Percentiles rank a stretch among this genome's conserved stretches.
Evolutionary conservation across 1,140 invertebrate genomes (phyloP).

Genomic region (Drosophila pachea): DNA sequence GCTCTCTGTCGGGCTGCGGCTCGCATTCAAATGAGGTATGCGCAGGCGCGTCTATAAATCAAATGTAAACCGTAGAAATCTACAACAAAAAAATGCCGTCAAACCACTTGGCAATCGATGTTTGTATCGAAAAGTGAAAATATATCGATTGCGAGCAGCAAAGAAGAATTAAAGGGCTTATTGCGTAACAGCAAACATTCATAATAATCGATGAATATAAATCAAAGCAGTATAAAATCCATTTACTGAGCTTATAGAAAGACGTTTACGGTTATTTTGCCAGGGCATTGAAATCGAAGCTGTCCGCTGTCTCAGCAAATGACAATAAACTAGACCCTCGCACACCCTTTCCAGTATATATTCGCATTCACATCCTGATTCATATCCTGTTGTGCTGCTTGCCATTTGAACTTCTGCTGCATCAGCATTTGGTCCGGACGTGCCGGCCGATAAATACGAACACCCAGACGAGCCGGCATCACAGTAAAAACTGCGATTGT

Average conservation of each 20-base stretch:
- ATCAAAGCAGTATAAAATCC: too few relatives aligned
- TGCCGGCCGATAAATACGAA: constrained; percentile 13
- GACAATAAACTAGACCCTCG: not conserved
- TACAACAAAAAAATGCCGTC: constrained; percentile 54
- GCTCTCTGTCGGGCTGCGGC: not conserved
- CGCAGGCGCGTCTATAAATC: constrained; percentile 36
- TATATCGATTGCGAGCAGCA: not conserved
- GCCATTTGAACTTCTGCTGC: constrained; percentile 18
- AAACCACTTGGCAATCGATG: constrained; percentile 44
- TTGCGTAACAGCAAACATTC: not conserved
- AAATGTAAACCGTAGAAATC: constrained; percentile 39
- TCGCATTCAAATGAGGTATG: constrained; percentile 35
- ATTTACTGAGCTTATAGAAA: too few relatives aligned
- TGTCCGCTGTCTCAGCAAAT: not conserved
- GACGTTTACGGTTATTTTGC: not conserved
- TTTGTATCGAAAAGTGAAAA: constrained; percentile 10
- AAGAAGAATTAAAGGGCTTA: not conserved
- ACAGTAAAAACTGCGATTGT: not conserved
- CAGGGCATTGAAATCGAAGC: constrained; percentile 1
- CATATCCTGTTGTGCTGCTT: constrained; percentile 15
- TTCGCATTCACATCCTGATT: not conserved
- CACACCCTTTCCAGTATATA: not conserved
- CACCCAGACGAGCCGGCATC: not conserved
- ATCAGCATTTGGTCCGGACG: constrained; percentile 21
- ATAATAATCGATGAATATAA: too few relatives aligned